Evolutionary conservation across 1,140 invertebrate genomes (phyloP), one percentile per base, ranked within the genome.

Genomic region (Megalonaias nervosa): DNA sequence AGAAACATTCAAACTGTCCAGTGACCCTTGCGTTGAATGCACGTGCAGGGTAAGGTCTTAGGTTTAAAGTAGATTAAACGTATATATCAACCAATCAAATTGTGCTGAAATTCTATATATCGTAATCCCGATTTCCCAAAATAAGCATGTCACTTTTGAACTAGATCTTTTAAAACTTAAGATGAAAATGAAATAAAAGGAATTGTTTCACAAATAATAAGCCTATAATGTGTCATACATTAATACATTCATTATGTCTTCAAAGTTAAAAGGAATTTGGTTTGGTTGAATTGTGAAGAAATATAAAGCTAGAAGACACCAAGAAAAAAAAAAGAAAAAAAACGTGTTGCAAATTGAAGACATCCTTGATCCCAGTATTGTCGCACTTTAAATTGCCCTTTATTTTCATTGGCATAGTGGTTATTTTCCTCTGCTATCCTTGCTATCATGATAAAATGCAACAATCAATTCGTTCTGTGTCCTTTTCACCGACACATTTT

Each of bases 1-100:
- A 1, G 87, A 87, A 13, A 75, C 66, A 11, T 89, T 89, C 66
- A 74, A 79, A 2, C 74, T 88, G 15, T 59, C 81, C 0, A 81
- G 80, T n/a, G 89, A 90, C 31, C n/a, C 70, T 1, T 89, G 89
- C 61, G 83, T 86, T 16, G 80, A 79, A n/a, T 90, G 89, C 74
- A 67, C 71, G 2, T 90, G 89, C 73, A 74, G 85, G 85, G 89
- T 89, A 81, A 77, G 79, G 67, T 55, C 23, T 31, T 60, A 57
- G 26, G 26, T 64, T 48, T 23, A 31, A 79, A 15, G 58, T 21
- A 75, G 17, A 31, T 55, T 74, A n/a, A n/a, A n/a, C n/a, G n/a
- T n/a, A n/a, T n/a, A n/a, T n/a, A n/a, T n/a, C n/a, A n/a, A 21
- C 55, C 16, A 55, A 56, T 64, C 58, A 56, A 69, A 9, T 4